These are phyloP conservation scores for Periparus ater DNA, from an alignment of 2,797 vertebrate species.

Conservation along the genomic window DNA sequence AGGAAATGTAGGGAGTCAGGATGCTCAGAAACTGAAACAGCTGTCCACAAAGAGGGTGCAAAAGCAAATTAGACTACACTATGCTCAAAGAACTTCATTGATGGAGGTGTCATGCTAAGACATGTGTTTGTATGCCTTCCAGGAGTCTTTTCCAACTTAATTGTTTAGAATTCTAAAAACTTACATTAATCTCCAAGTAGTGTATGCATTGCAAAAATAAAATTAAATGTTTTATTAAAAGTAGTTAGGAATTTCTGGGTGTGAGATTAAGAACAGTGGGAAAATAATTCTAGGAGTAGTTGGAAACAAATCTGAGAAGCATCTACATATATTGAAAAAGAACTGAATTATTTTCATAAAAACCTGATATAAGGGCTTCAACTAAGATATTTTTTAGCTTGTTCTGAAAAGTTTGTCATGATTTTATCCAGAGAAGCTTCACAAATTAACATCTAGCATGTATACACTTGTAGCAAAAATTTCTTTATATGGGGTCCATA, in stretches of 20 bases:
- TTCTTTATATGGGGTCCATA: not conserved
- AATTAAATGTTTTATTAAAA: not conserved
- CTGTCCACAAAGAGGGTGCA: not conserved
- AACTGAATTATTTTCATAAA: not conserved
- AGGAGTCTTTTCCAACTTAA: not conserved
- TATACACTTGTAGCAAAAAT: not conserved
- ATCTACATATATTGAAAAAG: not conserved
- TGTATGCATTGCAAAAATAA: not conserved
- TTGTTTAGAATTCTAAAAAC: not conserved
- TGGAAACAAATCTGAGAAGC: not conserved
- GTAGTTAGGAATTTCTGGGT: not conserved
- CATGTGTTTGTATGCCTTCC: rapidly evolving
- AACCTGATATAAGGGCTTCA: not conserved
- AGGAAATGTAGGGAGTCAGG: not conserved
- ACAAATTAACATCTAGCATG: not conserved
- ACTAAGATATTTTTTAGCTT: not conserved
- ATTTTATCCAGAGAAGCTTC: not conserved
- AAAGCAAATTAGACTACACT: not conserved
- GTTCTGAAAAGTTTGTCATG: not conserved
- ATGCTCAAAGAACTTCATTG: not conserved
- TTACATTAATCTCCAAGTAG: not conserved
- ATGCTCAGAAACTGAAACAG: not conserved
- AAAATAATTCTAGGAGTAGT: not conserved
- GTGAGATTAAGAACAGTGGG: not conserved
- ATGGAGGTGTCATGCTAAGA: not conserved